Conservation (phyloP, 2,888 invertebrate species). For the Sipha maydis region DNA sequence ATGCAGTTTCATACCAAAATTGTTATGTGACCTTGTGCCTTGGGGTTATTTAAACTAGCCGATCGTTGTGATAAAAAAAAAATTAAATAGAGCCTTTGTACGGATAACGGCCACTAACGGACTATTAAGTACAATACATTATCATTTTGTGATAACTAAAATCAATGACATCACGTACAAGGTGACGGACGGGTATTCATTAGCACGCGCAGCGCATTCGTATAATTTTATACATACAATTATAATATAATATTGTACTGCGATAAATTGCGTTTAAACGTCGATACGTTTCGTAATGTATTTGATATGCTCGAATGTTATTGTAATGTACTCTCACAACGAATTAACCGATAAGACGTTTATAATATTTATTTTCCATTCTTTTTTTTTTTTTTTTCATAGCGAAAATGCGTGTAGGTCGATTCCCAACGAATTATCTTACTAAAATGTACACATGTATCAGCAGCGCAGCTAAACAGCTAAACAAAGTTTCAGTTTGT, state of each 20-base stretch:
- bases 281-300: no score
- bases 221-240: not conserved
- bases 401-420: no score
- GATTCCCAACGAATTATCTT: no score
- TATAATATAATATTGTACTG: no score
- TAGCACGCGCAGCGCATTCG: not conserved
- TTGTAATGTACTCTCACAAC: no score
- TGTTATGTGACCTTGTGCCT: not conserved
- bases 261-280: not conserved
- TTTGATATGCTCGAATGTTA: not conserved
- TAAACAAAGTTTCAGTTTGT: no score
- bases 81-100: not conserved
- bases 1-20: not conserved
- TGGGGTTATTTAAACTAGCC: not conserved
- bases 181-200: not conserved
- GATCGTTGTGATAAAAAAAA: not conserved
- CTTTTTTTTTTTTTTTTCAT: no score
- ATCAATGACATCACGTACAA: constrained; percentile 7
- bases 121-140: not conserved
- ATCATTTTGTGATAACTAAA: not conserved
- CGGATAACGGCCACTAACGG: not conserved
- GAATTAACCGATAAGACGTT: no score
- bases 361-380: no score
- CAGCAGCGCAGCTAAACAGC: no score
- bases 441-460: no score